Evolutionary conservation across 2,797 vertebrate species (phyloP).

Genomic region (Zalophus californianus): DNA sequence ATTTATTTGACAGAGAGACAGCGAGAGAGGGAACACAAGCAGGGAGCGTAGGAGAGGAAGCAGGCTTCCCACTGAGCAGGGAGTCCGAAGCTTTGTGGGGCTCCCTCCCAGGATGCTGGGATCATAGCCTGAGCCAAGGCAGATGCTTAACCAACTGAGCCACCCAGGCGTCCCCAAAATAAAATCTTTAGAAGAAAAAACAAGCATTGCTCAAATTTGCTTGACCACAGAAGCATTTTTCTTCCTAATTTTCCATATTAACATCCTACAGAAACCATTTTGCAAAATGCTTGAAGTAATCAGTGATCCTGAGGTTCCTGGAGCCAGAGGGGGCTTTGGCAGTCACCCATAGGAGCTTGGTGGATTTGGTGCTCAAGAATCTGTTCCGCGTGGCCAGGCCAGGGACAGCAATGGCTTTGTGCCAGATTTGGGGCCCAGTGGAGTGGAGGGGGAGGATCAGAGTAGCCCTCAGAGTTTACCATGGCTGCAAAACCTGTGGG

Average conservation of each 20-base stretch:
- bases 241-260: not conserved
- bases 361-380: not conserved
- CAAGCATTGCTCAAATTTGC: not conserved
- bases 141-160: not conserved
- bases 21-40: too few relatives aligned
- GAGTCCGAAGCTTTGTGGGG: too few relatives aligned
- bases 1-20: too few relatives aligned
- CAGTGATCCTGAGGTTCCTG: not conserved
- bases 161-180: not conserved
- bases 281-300: not conserved
- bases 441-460: not conserved
- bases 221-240: not conserved
- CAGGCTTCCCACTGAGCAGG: too few relatives aligned
- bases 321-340: not conserved
- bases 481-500: not conserved
- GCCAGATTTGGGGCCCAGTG: not conserved
- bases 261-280: not conserved
- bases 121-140: not conserved
- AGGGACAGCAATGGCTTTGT: not conserved
- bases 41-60: too few relatives aligned
- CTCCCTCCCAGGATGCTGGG: not conserved
- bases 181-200: not conserved
- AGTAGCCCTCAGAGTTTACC: not conserved
- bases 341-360: not conserved
- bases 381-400: not conserved